phyloP scores from a whole-genome alignment of 37 sponge, comb jelly and placozoan species.

The Hormiphora californensis region DNA sequence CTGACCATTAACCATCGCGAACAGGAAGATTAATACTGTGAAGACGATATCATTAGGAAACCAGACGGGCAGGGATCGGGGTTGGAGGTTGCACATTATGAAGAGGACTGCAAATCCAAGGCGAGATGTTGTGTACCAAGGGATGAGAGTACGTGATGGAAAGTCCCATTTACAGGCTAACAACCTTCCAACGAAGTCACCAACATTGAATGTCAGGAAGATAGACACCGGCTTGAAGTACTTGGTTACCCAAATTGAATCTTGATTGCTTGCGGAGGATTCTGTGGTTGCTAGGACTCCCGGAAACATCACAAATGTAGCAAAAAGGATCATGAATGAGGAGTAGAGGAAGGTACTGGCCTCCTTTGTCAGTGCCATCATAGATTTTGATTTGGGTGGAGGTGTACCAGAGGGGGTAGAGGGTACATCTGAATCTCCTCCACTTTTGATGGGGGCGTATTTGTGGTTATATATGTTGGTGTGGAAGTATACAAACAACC shows the following conservation, averaged over 20 bases:
- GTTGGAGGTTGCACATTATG: constrained; percentile 47
- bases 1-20: constrained; percentile 7
- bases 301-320: constrained; percentile 41
- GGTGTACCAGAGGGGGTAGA: background rate
- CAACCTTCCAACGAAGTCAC: constrained; percentile 4
- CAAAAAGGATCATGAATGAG: constrained; percentile 12
- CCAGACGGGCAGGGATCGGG: constrained; percentile 48
- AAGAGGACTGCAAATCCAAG: background rate
- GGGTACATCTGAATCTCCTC: background rate
- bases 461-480: background rate
- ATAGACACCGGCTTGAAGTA: constrained; percentile 30
- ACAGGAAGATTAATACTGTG: constrained; percentile 1
- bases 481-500: constrained; percentile 20
- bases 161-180: background rate
- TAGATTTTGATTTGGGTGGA: too few relatives aligned
- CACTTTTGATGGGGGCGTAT: background rate
- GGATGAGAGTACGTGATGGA: constrained; percentile 12
- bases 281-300: constrained; percentile 22
- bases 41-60: background rate
- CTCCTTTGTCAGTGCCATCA: background rate
- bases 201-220: constrained; percentile 21
- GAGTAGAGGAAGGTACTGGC: background rate
- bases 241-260: background rate
- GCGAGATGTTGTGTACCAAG: constrained; percentile 36
- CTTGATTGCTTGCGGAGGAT: background rate